Conservation (phyloP, 2,113 vertebrate species). For the Diphyllodes magnificus region DNA sequence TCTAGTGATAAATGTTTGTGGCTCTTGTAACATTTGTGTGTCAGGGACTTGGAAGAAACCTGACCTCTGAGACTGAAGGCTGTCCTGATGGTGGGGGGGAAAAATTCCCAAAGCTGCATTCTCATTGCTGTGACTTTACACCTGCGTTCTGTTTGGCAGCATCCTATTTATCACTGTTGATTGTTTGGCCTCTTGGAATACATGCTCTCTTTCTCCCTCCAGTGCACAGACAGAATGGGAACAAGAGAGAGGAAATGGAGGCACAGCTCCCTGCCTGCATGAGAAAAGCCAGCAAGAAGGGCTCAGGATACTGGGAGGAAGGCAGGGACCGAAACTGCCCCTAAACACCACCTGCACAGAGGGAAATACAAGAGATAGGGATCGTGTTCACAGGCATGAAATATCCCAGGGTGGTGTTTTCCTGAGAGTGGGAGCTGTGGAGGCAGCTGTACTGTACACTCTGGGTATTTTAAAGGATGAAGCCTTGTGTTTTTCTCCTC, state of each 20-base stretch:
- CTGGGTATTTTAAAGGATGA: not conserved
- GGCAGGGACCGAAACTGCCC: not conserved
- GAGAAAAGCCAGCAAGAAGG: not conserved
- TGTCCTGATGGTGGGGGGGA: not conserved
- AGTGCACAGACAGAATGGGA: not conserved
- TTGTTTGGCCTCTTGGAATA: not conserved
- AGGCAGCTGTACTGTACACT: not conserved
- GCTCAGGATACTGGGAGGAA: not conserved
- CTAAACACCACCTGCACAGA: not conserved
- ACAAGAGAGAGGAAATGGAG: not conserved
- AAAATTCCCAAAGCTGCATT: not conserved
- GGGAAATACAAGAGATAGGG: not conserved
- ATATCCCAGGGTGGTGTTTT: not conserved
- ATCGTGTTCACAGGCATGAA: not conserved
- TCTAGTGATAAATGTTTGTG: not conserved
- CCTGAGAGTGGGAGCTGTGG: not conserved
- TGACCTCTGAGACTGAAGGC: not conserved
- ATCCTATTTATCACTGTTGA: not conserved
- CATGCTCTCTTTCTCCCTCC: not conserved
- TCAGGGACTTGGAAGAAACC: constrained; percentile 1
- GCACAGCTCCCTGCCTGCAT: not conserved
- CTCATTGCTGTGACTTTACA: not conserved
- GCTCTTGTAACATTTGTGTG: not conserved
- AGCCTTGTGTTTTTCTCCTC: not conserved
- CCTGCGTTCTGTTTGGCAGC: not conserved